Percentiles rank a stretch among this genome's conserved stretches.
phyloP scores from a whole-genome alignment of 2,113 vertebrate genomes.

The Alces alces region DNA sequence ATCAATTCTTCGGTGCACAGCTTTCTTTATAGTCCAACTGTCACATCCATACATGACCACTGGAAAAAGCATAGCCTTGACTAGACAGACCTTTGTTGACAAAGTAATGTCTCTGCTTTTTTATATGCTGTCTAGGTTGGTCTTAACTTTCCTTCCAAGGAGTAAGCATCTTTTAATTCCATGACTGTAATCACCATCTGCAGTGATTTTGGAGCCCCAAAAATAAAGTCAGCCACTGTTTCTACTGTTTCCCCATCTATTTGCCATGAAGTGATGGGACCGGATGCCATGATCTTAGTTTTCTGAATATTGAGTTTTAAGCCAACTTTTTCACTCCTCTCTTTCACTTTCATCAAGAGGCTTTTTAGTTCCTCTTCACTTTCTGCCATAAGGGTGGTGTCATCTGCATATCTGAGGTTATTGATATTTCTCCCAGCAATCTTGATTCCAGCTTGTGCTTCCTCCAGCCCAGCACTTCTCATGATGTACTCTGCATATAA shows the following conservation, averaged over 20 bases:
- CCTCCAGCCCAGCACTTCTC: background rate
- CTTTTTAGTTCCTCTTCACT: background rate
- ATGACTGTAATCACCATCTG: background rate
- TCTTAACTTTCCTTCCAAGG: background rate
- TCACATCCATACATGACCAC: background rate
- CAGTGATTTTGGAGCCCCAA: background rate
- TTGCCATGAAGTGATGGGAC: background rate
- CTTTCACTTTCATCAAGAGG: background rate
- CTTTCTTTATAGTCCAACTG: background rate
- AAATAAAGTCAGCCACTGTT: background rate
- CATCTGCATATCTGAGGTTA: background rate
- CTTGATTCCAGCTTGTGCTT: background rate
- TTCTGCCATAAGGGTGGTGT: background rate
- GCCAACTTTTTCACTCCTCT: background rate
- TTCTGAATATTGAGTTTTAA: background rate
- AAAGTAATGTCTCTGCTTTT: background rate
- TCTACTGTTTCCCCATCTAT: background rate
- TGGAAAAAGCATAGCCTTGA: background rate
- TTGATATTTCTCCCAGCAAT: background rate
- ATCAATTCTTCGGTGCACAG: background rate
- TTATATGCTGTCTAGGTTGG: background rate
- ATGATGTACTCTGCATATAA: background rate
- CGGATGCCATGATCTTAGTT: background rate
- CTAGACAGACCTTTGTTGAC: background rate
- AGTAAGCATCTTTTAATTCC: background rate